phyloP scores from a whole-genome alignment of 1,140 invertebrate genomes.

The Oncopodura yosiiana region DNA sequence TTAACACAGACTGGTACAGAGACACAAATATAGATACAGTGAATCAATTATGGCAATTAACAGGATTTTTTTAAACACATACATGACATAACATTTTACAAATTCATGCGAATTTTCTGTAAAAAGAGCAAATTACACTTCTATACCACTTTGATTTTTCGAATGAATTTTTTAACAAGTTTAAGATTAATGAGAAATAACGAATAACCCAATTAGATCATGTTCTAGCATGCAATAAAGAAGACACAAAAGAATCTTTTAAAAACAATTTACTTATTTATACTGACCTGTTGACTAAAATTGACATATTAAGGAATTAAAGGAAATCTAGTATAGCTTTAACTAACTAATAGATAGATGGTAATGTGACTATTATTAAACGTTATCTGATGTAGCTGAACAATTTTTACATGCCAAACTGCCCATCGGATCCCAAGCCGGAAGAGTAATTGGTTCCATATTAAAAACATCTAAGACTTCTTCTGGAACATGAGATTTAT shows the following conservation, averaged over 20 bases:
- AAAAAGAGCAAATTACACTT: too few relatives aligned
- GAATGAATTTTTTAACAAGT: background rate
- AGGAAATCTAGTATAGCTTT: background rate
- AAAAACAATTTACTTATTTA: background rate
- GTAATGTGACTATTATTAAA: background rate
- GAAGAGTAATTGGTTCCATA: constrained; percentile 62
- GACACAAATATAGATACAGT: too few relatives aligned
- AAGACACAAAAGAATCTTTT: background rate
- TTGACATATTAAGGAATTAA: background rate
- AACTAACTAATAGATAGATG: background rate
- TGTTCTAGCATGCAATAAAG: background rate
- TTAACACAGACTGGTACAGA: too few relatives aligned
- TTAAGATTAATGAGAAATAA: background rate
- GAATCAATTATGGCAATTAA: too few relatives aligned
- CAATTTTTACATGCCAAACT: constrained; percentile 17
- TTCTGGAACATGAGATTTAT: constrained; percentile 66
- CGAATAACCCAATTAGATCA: background rate
- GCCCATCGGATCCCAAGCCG: constrained; percentile 90
- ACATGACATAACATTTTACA: too few relatives aligned
- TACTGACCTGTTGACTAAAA: background rate
- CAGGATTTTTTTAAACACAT: too few relatives aligned
- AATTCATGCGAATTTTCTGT: too few relatives aligned
- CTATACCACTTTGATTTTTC: background rate
- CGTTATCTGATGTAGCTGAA: background rate
- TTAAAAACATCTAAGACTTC: constrained; percentile 65